Evolutionary conservation across 2,113 vertebrate species (phyloP).

Genomic region (Scomber japonicus): DNA sequence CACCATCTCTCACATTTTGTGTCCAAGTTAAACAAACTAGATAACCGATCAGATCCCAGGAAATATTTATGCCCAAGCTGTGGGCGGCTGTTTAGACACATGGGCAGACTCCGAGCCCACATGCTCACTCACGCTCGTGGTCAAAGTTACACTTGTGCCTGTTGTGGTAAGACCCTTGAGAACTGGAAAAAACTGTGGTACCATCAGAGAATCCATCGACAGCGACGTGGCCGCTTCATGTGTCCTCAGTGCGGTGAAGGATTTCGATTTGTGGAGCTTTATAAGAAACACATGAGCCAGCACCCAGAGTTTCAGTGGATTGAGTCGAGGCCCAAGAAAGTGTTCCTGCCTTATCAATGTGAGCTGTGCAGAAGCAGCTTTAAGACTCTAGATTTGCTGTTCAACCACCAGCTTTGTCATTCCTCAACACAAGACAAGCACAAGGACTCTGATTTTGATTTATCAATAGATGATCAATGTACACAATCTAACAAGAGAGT

Average conservation of each 20-base stretch:
- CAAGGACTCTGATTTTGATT: slow-evolving; percentile 45
- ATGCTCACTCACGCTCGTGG: slow-evolving; percentile 82
- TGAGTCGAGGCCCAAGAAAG: slow-evolving; percentile 57
- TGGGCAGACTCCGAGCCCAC: slow-evolving; percentile 84
- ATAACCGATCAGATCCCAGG: slow-evolving; percentile 82
- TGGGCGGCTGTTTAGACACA: slow-evolving; percentile 83
- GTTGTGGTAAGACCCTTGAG: slow-evolving; percentile 80
- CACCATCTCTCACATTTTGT: slow-evolving; percentile 60
- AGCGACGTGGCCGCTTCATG: slow-evolving; percentile 80
- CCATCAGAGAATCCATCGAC: slow-evolving; percentile 84
- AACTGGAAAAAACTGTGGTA: slow-evolving; percentile 84
- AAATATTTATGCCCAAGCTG: slow-evolving; percentile 84
- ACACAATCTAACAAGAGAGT: slow-evolving; percentile 10
- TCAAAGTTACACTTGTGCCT: slow-evolving; percentile 77
- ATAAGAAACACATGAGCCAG: slow-evolving; percentile 81
- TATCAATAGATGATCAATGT: slow-evolving; percentile 32
- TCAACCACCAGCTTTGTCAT: slow-evolving; percentile 83
- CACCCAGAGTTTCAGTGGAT: slow-evolving; percentile 80
- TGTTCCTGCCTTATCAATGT: slow-evolving; percentile 81
- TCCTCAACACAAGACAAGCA: slow-evolving; percentile 43
- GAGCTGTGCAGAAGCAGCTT: slow-evolving; percentile 81
- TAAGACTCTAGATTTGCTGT: slow-evolving; percentile 80
- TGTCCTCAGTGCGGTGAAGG: slow-evolving; percentile 79
- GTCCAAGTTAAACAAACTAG: slow-evolving; percentile 76
- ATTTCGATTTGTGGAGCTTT: slow-evolving; percentile 80